phyloP scores from a whole-genome alignment of 2,113 vertebrate species.

The Pitta sordida region DNA sequence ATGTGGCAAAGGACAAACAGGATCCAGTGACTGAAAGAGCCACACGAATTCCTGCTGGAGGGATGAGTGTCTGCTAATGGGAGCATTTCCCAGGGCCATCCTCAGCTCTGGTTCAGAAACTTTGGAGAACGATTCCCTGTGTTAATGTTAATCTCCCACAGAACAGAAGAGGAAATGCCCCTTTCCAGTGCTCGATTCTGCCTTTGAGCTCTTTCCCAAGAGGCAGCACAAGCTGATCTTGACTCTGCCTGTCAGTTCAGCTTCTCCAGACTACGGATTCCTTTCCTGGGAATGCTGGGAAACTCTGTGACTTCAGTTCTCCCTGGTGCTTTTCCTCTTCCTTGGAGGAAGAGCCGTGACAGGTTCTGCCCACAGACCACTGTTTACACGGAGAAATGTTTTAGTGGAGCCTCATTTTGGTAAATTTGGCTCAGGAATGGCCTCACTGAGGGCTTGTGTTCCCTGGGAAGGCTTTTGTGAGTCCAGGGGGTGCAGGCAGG shows the following conservation, averaged over 20 bases:
- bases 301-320: neutral
- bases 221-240: neutral
- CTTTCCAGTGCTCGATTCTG: neutral
- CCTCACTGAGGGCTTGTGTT: no score
- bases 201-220: neutral
- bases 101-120: neutral
- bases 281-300: neutral
- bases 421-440: neutral
- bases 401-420: neutral
- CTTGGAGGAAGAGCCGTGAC: neutral
- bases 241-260: no score
- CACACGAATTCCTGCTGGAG: neutral
- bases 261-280: no score
- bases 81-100: neutral
- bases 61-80: neutral
- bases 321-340: neutral
- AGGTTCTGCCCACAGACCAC: neutral
- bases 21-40: neutral
- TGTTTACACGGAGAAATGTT: neutral
- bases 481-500: no score
- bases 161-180: neutral
- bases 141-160: neutral
- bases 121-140: neutral
- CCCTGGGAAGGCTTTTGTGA: no score
- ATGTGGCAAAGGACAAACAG: neutral